Evolutionary conservation across 2,113 vertebrate genomes (phyloP), one percentile per base, ranked within the genome.

Genomic region (Synchiropus splendidus): DNA sequence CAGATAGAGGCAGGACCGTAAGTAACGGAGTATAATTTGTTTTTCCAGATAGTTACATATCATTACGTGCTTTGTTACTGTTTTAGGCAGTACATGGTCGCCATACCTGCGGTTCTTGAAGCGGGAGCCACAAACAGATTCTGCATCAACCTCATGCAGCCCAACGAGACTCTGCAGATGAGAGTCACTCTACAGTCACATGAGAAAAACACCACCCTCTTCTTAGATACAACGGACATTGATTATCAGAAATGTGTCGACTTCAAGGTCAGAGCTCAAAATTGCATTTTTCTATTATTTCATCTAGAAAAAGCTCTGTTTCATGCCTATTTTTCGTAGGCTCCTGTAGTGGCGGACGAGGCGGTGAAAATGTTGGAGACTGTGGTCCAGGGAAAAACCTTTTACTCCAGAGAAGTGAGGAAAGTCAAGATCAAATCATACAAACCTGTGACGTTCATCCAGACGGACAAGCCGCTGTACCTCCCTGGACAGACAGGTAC

Each of bases 391-490:
- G 83, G 83, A 0, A 0, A 54, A 10, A 44, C 10, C 0, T 82
- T 82, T 65, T 10, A 51, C 31, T 75, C 76, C 1, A 65, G 10
- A 33, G 60, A 81, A 38, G 41, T 54, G 45, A 61, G 52, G 10
- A 84, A 74, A 48, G 75, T 85, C 33, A 6, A 67, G 62, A 48
- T 78, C 40, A 61, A 15, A 58, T 16, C 5, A 16, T 70, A 68
- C 33, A 1, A 30, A 2, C 50, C 51, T 6, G 11, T 34, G 18
- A 67, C 59, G 2, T 78, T 85, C n/a, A 16, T 81, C 45, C 83
- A 81, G 47, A 82, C 78, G 1, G 79, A 82, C 42, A 83, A 81
- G 71, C 77, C 80, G 1, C 67, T 83, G 54, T 85, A 84, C 58
- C 71, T 72, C 10, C 81, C 80, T 4, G 80, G 83, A 66, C 81